Evolutionary conservation across 2,113 vertebrate genomes (phyloP).

Genomic region (Sminthopsis crassicaudata): DNA sequence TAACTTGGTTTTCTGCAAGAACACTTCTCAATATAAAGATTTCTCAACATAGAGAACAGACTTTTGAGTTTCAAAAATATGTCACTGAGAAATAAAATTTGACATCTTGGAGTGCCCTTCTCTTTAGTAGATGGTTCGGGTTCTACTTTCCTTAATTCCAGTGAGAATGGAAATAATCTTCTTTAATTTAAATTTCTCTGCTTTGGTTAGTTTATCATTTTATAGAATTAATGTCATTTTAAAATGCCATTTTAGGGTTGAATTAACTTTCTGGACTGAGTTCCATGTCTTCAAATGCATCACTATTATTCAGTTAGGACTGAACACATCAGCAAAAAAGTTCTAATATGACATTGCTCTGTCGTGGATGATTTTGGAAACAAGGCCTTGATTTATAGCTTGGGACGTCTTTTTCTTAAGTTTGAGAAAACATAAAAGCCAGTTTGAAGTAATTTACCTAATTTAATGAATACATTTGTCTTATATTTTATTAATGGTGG

Average conservation of each 20-base stretch:
- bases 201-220: slow-evolving; percentile 54
- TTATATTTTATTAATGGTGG: slow-evolving; percentile 84
- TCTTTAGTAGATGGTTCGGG: not conserved
- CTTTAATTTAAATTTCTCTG: slow-evolving; percentile 55
- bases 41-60: no score
- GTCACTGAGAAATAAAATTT: not conserved
- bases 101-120: not conserved
- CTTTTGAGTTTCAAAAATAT: not conserved
- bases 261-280: slow-evolving; percentile 78
- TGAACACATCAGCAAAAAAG: slow-evolving; percentile 82
- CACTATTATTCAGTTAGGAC: slow-evolving; percentile 84
- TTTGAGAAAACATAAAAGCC: slow-evolving; percentile 81
- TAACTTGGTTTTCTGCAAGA: not conserved
- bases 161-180: slow-evolving; percentile 43
- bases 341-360: slow-evolving; percentile 79
- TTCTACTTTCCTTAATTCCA: slow-evolving; percentile 13
- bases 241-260: slow-evolving; percentile 72
- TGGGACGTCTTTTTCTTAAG: slow-evolving; percentile 77
- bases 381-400: slow-evolving; percentile 81
- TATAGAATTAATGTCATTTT: slow-evolving; percentile 67
- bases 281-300: slow-evolving; percentile 81
- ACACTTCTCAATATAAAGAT: not conserved
- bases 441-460: slow-evolving; percentile 82
- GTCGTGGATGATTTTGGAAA: slow-evolving; percentile 75
- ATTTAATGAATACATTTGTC: slow-evolving; percentile 85